Base-by-base conservation (phyloP, 2,888 invertebrate genomes). In the Caenorhabditis uteleia region DNA sequence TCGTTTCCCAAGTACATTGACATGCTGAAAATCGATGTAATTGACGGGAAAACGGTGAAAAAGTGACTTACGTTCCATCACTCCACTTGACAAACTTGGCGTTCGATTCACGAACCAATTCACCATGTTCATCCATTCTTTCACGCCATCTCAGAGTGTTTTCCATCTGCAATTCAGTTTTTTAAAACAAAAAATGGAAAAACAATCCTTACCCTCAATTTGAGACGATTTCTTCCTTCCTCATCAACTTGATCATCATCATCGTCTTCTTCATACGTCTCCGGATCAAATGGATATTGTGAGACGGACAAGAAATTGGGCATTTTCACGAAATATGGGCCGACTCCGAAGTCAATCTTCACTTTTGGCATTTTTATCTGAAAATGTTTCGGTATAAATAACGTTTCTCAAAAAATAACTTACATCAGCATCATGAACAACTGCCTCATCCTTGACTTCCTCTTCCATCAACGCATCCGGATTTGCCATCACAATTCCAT, bases 231-330 rank as follows among this genome's bases (percentile, higher is more conserved):
- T 60, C 95, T 88, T 80, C 97, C 98, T 86, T 98, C 98, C 82
- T 98, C 97, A 83, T 99, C 97, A 75, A 95, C 86, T 84, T 97
- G 95, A 78, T 98, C 97, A 83, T 98, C 97, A 72, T 95, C 92
- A 86, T 98, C 98, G 85, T 97, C 95, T 84, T 98, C 97, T 29
- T 73, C 72, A 84, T 97, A 98, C 0, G 92, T 92, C 64, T 89
- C 90, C 0, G 90, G 89, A 83, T 97, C 95, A 83, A 95, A 98
- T 0, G 97, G 97, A 68, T 95, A 85, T 0, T 95, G 95, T 84
- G 97, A 97, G 36, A 98, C 94, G 0, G 95, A 95, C 81, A 98
- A 88, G 85, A 98, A 98, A 85, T 98, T 98, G 2, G 98, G 98
- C 58, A 98, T 85, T 53, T 55, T 49, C 34, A 59, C 61, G 29